Base-by-base conservation (phyloP, 2,113 vertebrate genomes). In the Myotis brandtii region DNA sequence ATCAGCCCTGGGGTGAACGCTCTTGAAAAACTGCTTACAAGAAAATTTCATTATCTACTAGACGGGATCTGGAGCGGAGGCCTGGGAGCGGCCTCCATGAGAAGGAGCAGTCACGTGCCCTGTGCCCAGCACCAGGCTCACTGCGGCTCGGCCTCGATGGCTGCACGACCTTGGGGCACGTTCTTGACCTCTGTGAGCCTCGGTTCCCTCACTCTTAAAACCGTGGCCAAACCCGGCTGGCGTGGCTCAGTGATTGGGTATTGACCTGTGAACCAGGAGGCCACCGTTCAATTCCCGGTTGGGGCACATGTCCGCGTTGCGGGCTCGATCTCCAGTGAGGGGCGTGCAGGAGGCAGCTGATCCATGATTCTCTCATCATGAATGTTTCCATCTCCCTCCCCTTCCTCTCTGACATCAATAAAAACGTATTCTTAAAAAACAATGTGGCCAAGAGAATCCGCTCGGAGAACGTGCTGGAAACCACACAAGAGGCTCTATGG, bases 1-100 rank as follows among this genome's bases (percentile, higher is more conserved):
- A 89, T 93, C 96, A 97, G 83, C 79, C 73, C 73, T 43, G 52
- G 91, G 86, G 92, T 83, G 83, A 90, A 73, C 73, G 37, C 89
- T 56, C 93, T 73, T 59, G 46, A 67, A 86, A 95, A 76, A 40
- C 89, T 43, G 64, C 56, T 48, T 13, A 48, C 70, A 89, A 87
- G 73, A 82, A 75, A 88, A 75, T 52, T 77, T 91, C 96, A 86
- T 89, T 46, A 34, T 5, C 21, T 6, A 5, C 34, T 3, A 43
- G 72, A 23, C 34, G 30, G 3, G 25, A 52, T 76, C 84, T 86
- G 37, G 73, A 91, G 16, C 21, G 75, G 66, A 67, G 83, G 66
- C 32, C 54, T 0, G 10, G 64, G 76, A 92, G 7, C 2, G 10
- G 21, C 69, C 34, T 2, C 4, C 17, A 3, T 40, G 21, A 16